A percentile compares a stretch with the other conserved stretches of the same genome.
Conservation (phyloP, 2,113 vertebrate species). For the Thunnus thynnus region DNA sequence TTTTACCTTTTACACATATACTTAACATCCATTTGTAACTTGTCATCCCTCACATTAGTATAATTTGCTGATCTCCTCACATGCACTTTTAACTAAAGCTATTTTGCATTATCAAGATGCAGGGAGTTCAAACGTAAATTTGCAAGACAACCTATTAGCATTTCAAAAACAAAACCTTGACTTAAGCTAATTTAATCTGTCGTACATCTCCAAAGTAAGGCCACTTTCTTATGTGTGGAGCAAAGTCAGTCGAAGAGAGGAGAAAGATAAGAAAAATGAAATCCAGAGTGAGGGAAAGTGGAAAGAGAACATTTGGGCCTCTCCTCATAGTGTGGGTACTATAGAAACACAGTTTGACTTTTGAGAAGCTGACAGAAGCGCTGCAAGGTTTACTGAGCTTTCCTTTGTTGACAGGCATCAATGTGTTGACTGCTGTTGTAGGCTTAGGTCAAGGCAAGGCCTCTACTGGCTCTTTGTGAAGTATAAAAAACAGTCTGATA, state of each 20-base stretch:
- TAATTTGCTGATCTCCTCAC: conserved; percentile 48
- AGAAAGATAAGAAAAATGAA: conserved; percentile 25
- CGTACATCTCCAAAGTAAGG: conserved; percentile 42
- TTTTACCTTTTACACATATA: conserved; percentile 55
- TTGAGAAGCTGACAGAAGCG: conserved; percentile 63
- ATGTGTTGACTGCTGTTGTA: conserved; percentile 61
- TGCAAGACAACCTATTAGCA: conserved; percentile 37
- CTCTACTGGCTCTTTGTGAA: conserved; percentile 53
- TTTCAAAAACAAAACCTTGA: conserved; percentile 60
- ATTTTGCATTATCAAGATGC: conserved; percentile 36
- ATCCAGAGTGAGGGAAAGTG: conserved; percentile 23
- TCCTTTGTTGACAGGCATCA: conserved; percentile 68
- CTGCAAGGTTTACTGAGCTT: conserved; percentile 62
- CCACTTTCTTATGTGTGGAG: conserved; percentile 31
- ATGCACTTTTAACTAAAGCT: conserved; percentile 19
- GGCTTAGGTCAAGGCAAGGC: conserved; percentile 74
- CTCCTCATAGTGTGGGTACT: conserved; percentile 33
- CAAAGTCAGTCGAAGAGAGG: conserved; percentile 28
- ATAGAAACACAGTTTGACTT: conserved; percentile 64
- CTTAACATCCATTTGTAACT: conserved; percentile 63
- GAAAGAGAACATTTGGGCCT: conserved; percentile 37
- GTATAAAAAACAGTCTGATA: conserved; percentile 53
- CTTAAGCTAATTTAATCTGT: conserved; percentile 51
- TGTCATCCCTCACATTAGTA: conserved; percentile 41
- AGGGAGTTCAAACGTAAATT: conserved; percentile 24